Conservation (phyloP, 64 coral and sea anemone species). For the Stylophora pistillata region DNA sequence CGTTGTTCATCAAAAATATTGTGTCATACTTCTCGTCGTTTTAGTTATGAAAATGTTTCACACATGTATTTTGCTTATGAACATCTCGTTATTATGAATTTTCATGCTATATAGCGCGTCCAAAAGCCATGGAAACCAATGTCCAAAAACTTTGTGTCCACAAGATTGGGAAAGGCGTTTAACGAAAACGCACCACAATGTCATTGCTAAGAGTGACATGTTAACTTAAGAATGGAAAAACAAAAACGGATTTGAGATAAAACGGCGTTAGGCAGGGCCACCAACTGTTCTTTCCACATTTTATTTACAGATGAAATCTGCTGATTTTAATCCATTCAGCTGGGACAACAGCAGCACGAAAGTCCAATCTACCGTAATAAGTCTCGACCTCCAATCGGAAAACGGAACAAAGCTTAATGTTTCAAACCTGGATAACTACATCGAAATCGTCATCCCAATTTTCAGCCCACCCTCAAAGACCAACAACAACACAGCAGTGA, state of each 20-base stretch:
- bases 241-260: no score
- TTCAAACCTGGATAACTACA: slow-evolving; percentile 20
- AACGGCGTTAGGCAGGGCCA: no score
- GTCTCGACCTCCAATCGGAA: not conserved
- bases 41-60: no score
- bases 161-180: not conserved
- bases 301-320: slow-evolving; percentile 30
- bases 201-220: not conserved
- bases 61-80: no score
- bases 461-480: not conserved
- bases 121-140: no score
- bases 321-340: slow-evolving; percentile 22
- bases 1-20: no score
- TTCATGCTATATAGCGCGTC: no score
- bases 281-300: not conserved
- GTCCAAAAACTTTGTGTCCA: not conserved
- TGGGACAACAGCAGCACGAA: slow-evolving; percentile 19
- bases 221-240: no score
- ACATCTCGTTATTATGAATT: no score
- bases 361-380: slow-evolving; percentile 17
- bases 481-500: not conserved
- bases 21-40: no score
- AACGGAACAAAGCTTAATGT: not conserved
- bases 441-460: slow-evolving; percentile 33
- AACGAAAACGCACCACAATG: not conserved